Conservation (phyloP, 2,113 vertebrate genomes). For the Suricata suricatta region DNA sequence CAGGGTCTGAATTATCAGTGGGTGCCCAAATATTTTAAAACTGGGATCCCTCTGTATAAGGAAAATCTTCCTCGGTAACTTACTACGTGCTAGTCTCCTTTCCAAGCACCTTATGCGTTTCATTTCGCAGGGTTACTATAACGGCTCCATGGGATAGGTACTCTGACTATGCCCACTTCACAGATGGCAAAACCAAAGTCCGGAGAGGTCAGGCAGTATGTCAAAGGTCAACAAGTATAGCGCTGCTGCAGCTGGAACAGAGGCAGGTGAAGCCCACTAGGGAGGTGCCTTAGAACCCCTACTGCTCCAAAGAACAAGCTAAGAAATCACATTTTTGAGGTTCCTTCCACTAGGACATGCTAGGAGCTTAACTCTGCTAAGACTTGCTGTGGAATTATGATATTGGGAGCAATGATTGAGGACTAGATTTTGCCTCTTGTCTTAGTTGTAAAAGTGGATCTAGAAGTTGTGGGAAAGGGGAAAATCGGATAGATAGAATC, state of each 20-base stretch:
- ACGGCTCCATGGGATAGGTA: neutral
- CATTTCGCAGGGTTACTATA: neutral
- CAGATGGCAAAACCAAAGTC: neutral
- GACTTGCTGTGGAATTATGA: neutral
- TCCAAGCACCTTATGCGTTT: neutral
- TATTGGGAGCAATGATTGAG: neutral
- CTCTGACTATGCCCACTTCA: neutral
- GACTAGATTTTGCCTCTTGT: neutral
- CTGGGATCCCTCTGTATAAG: neutral
- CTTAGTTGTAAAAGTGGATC: neutral
- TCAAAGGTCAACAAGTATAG: neutral
- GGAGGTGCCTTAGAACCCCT: neutral
- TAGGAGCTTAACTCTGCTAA: neutral
- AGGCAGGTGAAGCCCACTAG: neutral
- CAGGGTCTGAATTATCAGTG: neutral
- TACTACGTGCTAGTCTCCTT: neutral
- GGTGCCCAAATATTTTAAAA: neutral
- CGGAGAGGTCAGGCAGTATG: neutral
- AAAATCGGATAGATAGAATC: neutral
- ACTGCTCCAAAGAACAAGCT: neutral
- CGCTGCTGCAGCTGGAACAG: neutral
- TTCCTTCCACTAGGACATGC: neutral
- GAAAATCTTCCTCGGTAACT: neutral
- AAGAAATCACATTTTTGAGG: neutral
- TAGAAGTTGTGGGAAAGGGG: neutral